These are phyloP conservation scores for Salticus scenicus DNA, from an alignment of 2,888 invertebrate genomes.

Conservation along the genomic window DNA sequence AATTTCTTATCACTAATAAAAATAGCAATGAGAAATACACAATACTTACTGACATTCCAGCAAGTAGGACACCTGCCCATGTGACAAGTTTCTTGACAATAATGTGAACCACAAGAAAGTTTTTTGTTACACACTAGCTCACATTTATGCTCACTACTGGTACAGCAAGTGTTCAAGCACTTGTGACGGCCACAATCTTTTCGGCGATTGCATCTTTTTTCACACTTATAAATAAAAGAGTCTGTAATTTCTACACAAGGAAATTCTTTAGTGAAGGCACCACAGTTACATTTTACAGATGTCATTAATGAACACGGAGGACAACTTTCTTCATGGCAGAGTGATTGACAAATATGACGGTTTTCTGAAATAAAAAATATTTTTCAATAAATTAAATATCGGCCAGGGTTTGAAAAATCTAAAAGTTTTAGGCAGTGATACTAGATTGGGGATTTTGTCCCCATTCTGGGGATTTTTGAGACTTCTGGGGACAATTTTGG, in stretches of 20 bases:
- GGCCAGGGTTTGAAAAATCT: too few species aligned
- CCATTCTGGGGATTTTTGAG: too few species aligned
- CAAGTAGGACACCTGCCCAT: constrained; percentile 82
- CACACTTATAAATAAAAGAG: constrained; percentile 84
- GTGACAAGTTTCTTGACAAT: constrained; percentile 83
- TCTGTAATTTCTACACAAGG: constrained; percentile 84
- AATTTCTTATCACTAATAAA: too few species aligned
- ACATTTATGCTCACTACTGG: constrained; percentile 89
- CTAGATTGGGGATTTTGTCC: too few species aligned
- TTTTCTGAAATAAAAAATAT: constrained; percentile 74
- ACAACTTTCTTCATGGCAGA: constrained; percentile 85
- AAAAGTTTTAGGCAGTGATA: too few species aligned
- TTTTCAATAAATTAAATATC: neutral
- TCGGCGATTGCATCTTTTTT: constrained; percentile 89
- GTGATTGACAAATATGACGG: constrained; percentile 82
- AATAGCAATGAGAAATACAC: neutral
- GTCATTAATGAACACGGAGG: constrained; percentile 86
- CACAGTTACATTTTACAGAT: constrained; percentile 88
- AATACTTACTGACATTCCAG: constrained; percentile 83
- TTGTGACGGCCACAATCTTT: constrained; percentile 81
- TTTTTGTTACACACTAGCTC: constrained; percentile 82
- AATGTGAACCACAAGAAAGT: constrained; percentile 84
- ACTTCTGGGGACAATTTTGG: too few species aligned
- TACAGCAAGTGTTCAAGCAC: constrained; percentile 92
- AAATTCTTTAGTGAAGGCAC: constrained; percentile 87